Evolutionary conservation across 1,140 invertebrate species (phyloP).

Genomic region (Trinorchestia longiramus): DNA sequence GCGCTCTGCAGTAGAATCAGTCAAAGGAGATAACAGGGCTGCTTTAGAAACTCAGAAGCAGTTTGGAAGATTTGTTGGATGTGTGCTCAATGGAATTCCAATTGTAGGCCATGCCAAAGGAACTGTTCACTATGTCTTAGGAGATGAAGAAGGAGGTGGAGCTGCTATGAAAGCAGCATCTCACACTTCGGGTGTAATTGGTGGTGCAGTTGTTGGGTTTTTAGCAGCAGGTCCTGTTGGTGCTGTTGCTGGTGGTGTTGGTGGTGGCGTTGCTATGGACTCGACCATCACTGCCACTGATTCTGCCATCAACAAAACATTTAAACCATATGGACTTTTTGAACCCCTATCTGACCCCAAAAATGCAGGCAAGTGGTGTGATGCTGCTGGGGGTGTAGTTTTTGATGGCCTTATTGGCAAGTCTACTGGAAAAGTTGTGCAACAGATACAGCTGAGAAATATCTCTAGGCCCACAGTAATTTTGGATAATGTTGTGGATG

Average conservation of each 20-base stretch:
- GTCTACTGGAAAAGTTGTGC: constrained; percentile 25
- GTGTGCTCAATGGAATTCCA: background rate
- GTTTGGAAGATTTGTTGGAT: background rate
- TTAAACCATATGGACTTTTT: background rate
- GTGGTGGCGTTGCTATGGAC: constrained; percentile 2
- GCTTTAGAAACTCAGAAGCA: background rate
- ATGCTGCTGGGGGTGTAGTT: constrained; percentile 23
- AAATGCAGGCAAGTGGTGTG: constrained; percentile 40
- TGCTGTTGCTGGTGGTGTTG: constrained; percentile 12
- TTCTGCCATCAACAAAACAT: constrained; percentile 3
- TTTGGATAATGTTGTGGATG: background rate
- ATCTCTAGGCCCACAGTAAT: background rate
- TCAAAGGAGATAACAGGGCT: background rate
- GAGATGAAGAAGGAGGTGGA: background rate
- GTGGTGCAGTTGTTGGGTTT: constrained; percentile 42
- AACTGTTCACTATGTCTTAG: background rate
- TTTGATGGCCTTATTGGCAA: background rate
- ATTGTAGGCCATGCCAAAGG: background rate
- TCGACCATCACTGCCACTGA: constrained; percentile 5
- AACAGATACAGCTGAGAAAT: background rate
- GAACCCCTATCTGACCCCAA: background rate
- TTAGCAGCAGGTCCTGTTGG: background rate
- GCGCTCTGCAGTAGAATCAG: background rate
- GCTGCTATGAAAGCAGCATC: constrained; percentile 14
- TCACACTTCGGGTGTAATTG: constrained; percentile 20